A percentile compares a stretch with the other conserved stretches of the same genome.
These are phyloP conservation scores for Rhizomys pruinosus DNA, from an alignment of 2,113 vertebrate genomes.

Conservation along the genomic window DNA sequence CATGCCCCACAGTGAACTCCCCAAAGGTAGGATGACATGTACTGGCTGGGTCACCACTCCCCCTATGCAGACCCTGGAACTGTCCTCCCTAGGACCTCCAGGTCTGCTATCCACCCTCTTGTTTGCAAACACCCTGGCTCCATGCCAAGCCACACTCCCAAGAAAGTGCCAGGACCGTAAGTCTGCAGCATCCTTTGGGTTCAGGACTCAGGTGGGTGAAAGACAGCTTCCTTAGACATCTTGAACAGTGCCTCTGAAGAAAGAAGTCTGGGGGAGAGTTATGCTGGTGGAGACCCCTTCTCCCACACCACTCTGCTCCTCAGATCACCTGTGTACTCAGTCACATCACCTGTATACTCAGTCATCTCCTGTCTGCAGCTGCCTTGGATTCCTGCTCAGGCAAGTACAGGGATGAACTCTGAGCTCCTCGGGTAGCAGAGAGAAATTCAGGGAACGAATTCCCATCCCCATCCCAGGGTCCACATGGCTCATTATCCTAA, in stretches of 20 bases:
- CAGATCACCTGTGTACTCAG: constrained; percentile 88
- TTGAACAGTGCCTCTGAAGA: too few relatives aligned
- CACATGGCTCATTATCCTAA: constrained; percentile 86
- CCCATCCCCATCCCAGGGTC: constrained; percentile 72
- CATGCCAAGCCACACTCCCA: too few relatives aligned
- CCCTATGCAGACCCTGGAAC: neutral
- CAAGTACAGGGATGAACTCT: constrained; percentile 80
- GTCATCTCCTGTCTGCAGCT: constrained; percentile 84
- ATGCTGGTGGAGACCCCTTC: too few relatives aligned
- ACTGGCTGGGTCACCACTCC: neutral
- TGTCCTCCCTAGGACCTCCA: neutral
- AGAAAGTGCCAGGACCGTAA: too few relatives aligned
- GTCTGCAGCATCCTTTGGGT: too few relatives aligned
- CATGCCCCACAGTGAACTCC: neutral
- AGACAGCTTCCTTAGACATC: too few relatives aligned
- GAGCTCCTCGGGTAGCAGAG: neutral
- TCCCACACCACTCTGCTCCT: constrained; percentile 58
- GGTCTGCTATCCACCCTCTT: neutral
- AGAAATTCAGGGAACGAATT: neutral
- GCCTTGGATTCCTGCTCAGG: constrained; percentile 87
- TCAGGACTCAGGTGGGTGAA: too few relatives aligned
- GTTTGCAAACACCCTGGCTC: neutral
- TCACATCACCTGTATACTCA: constrained; percentile 88
- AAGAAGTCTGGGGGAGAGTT: too few relatives aligned
- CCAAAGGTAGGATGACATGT: neutral